phyloP scores from a whole-genome alignment of 2,888 invertebrate genomes.

The Spodoptera littoralis region DNA sequence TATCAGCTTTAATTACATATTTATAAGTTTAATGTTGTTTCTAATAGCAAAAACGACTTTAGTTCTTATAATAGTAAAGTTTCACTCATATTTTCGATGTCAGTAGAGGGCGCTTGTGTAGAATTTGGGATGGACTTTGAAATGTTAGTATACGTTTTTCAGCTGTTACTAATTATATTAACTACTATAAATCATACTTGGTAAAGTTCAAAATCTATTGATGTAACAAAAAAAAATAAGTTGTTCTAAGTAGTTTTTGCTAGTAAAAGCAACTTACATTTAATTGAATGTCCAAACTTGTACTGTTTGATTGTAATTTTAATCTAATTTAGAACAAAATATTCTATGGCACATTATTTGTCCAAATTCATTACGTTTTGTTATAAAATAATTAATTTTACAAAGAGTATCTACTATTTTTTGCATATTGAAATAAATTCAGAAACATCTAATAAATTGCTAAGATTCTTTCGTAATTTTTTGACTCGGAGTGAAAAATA shows the following conservation, averaged over 20 bases:
- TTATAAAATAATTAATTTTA: background rate
- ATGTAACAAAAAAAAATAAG: no score
- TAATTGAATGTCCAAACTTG: constrained; percentile 28
- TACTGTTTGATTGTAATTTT: constrained; percentile 22
- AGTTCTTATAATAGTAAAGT: background rate
- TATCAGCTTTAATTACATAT: constrained; percentile 62
- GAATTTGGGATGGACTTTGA: no score
- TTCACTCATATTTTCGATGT: background rate
- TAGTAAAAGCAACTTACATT: constrained; percentile 21
- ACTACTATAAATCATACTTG: no score
- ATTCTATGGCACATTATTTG: constrained; percentile 54
- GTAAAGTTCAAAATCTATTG: no score
- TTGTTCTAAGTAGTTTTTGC: constrained; percentile 11
- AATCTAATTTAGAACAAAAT: constrained; percentile 31
- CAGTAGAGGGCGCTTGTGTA: no score
- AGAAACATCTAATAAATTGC: background rate
- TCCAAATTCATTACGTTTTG: constrained; percentile 24
- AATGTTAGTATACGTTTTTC: no score
- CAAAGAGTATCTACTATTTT: background rate
- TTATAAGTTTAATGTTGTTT: constrained; percentile 43
- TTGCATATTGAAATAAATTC: no score
- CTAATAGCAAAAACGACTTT: constrained; percentile 19
- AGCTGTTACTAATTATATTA: no score
- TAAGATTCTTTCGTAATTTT: background rate
- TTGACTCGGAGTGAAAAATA: no score